Evolutionary conservation across 1,140 invertebrate genomes (phyloP), one percentile per base, ranked within the genome.

Genomic region (Lordiphosa collinella): DNA sequence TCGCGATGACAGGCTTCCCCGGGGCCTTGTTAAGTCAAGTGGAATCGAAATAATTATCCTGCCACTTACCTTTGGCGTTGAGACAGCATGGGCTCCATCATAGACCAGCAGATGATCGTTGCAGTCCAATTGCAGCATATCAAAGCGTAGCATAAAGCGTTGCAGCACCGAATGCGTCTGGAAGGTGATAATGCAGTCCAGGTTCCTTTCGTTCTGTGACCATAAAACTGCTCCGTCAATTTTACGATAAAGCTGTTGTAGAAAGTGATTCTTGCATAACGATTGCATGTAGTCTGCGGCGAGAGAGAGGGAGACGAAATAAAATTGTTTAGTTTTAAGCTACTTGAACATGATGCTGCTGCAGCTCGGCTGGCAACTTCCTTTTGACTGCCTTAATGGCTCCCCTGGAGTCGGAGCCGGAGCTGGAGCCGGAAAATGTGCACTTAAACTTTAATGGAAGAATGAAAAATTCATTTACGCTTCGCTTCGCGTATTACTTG

Each of bases 21-120:
- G 22, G 22, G 3, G 22, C 6, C 22, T 25, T 7, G 4, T 25
- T 25, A 25, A 6, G 4, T 25, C 22, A 25, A 7, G 22, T 25
- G 22, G 22, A 25, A 25, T 25, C 22, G 1, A 25, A 6, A 1
- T 25, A 25, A 25, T 5, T 25, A 46, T 40, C 7, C 35, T 12
- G 6, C 18, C 10, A 47, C 70, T 89, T 90, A 97, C 96, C 94
- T 97, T 96, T 68, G 94, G 94, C 65, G 92, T 93, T 35, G 94
- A 94, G 22, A 95, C 95, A 25, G 94, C 94, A 84, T 97, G 95
- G 9, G 95, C 96, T 7, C 96, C 96, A 90, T 98, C 96, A 87
- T 95, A 98, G 75, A 98, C 96, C 80, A 93, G 95, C 8, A 98
- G 92, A 90, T 97, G 96, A 90, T 98, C 96, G 86, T 97, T 97